These are phyloP conservation scores for Lepus oiostolus DNA, from an alignment of 2,797 vertebrate species.

Conservation along the genomic window DNA sequence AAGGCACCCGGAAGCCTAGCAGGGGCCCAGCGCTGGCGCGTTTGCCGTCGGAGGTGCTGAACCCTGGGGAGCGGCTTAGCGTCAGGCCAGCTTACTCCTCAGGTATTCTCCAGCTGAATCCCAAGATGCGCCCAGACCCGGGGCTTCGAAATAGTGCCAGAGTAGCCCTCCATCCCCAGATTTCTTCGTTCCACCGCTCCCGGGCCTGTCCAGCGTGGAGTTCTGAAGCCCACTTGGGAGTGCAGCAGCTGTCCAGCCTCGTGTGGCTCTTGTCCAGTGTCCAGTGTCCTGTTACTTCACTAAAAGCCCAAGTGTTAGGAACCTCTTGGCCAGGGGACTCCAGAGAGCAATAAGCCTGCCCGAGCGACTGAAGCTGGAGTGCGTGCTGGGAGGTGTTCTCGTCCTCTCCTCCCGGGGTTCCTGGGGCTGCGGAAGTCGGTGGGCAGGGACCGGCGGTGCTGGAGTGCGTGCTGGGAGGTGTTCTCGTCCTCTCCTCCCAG, in stretches of 20 bases:
- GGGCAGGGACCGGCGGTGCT: no score
- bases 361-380: rapidly evolving
- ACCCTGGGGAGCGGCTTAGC: no score
- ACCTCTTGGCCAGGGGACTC: background rate
- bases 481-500: no score
- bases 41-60: background rate
- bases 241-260: rapidly evolving
- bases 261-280: background rate
- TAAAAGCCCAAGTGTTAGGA: background rate
- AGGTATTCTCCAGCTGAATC: background rate
- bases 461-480: background rate
- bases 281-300: background rate
- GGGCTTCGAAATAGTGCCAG: constrained; percentile 36
- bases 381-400: background rate
- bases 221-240: rapidly evolving
- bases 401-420: rapidly evolving
- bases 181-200: background rate
- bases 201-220: background rate
- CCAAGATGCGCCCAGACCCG: constrained; percentile 41
- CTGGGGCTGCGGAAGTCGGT: rapidly evolving
- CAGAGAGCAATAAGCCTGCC: background rate
- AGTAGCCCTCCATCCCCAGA: background rate
- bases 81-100: rapidly evolving
- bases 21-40: background rate
- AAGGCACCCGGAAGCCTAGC: background rate